Evolutionary conservation across 2,113 vertebrate species (phyloP).

Genomic region (Notothenia rossii): DNA sequence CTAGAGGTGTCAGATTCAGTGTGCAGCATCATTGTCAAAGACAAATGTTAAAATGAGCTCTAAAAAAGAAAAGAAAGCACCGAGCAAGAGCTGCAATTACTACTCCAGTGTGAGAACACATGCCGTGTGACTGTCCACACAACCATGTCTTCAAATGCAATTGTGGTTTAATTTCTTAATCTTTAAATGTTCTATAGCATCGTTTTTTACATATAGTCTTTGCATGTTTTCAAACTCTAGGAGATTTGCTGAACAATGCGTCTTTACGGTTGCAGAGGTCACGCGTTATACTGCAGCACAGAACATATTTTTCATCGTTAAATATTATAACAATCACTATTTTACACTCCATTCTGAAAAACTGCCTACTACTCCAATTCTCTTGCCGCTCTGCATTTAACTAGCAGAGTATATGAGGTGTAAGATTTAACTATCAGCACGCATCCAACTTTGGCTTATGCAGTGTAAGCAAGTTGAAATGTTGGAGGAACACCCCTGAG

Average conservation of each 20-base stretch:
- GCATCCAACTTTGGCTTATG: slow-evolving; percentile 54
- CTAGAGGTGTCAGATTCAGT: slow-evolving; percentile 66
- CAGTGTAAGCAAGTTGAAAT: slow-evolving; percentile 59
- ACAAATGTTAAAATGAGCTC: slow-evolving; percentile 71
- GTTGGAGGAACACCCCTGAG: slow-evolving; percentile 24
- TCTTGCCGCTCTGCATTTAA: slow-evolving; percentile 56
- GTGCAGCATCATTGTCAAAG: slow-evolving; percentile 58
- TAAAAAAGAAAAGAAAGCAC: slow-evolving; percentile 41
- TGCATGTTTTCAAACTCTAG: slow-evolving; percentile 8
- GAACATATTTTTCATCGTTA: slow-evolving; percentile 42
- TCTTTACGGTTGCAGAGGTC: slow-evolving; percentile 27
- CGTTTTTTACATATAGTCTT: background rate
- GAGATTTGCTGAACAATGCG: background rate
- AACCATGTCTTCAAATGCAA: background rate
- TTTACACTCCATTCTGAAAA: slow-evolving; percentile 40
- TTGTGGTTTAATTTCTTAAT: slow-evolving; percentile 7
- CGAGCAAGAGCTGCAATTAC: slow-evolving; percentile 2
- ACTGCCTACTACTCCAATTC: slow-evolving; percentile 49
- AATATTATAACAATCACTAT: slow-evolving; percentile 34
- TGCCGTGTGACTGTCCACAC: background rate
- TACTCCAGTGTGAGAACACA: slow-evolving; percentile 16
- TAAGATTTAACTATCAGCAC: slow-evolving; percentile 56
- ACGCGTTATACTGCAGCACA: slow-evolving; percentile 5
- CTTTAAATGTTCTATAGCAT: slow-evolving; percentile 12
- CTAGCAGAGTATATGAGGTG: slow-evolving; percentile 63